phyloP scores from a whole-genome alignment of 2,797 vertebrate genomes.

The Ataeniobius toweri region DNA sequence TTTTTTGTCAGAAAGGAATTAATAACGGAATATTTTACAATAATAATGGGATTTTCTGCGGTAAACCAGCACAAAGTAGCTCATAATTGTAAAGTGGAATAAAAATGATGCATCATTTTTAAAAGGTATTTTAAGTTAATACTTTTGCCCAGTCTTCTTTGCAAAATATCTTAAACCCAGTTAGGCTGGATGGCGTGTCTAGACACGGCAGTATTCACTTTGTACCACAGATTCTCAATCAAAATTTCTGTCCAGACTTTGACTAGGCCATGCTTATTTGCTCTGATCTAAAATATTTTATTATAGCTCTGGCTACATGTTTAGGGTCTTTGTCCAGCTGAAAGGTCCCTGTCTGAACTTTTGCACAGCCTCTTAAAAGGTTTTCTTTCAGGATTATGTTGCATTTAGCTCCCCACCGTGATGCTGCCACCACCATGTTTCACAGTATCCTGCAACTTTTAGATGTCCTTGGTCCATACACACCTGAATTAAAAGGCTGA shows the following conservation, averaged over 20 bases:
- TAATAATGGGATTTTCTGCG: too few relatives aligned
- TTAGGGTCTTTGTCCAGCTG: not conserved
- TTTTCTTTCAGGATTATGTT: not conserved
- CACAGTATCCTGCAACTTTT: not conserved
- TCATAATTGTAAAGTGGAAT: not conserved
- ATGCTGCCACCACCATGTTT: not conserved
- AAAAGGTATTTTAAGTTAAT: not conserved
- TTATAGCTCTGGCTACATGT: not conserved
- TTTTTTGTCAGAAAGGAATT: not conserved
- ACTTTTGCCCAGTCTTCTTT: not conserved
- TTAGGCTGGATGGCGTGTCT: not conserved
- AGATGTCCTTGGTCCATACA: too few relatives aligned
- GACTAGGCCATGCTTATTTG: not conserved
- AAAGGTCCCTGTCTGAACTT: too few relatives aligned
- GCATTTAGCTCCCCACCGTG: not conserved
- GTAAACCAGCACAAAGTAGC: not conserved
- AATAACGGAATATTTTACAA: too few relatives aligned
- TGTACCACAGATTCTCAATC: not conserved
- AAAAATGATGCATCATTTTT: not conserved
- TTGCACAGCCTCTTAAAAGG: not conserved
- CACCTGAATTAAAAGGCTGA: too few relatives aligned
- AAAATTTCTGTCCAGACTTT: not conserved
- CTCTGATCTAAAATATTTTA: too few relatives aligned
- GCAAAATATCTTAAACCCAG: not conserved
- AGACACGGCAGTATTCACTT: not conserved